Evolutionary conservation across 2,113 vertebrate genomes (phyloP).

Genomic region (Buteo buteo): DNA sequence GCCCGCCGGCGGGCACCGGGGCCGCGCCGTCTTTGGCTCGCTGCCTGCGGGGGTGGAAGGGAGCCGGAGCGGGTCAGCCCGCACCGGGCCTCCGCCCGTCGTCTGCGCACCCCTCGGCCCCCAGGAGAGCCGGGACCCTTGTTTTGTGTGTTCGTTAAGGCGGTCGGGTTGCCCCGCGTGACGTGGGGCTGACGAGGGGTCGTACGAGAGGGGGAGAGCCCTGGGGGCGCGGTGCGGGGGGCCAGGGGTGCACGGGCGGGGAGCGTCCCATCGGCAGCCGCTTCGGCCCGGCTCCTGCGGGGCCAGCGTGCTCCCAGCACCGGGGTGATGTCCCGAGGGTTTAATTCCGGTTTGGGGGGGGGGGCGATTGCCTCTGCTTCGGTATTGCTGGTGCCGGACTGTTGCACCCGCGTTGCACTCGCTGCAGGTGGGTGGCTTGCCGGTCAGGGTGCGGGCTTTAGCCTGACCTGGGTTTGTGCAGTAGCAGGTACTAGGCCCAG

Average conservation of each 20-base stretch:
- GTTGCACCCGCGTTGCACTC: not conserved
- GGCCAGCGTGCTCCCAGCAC: not conserved
- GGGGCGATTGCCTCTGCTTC: not conserved
- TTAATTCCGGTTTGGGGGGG: accelerated
- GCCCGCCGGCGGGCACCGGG: too few relatives aligned
- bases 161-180: not conserved
- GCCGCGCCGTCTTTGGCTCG: not conserved
- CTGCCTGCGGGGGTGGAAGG: not conserved
- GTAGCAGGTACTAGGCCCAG: not conserved
- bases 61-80: too few relatives aligned
- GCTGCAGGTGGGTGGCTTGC: not conserved
- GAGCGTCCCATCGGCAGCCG: not conserved
- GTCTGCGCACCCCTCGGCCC: not conserved
- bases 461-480: not conserved
- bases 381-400: not conserved
- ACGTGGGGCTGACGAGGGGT: too few relatives aligned
- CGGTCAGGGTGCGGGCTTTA: not conserved
- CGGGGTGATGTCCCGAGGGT: not conserved
- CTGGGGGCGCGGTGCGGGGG: too few relatives aligned
- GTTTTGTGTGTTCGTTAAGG: not conserved
- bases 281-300: not conserved
- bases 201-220: not conserved
- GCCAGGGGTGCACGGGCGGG: not conserved
- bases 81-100: too few relatives aligned
- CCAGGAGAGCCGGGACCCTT: accelerated